Evolutionary conservation across 2,888 invertebrate genomes (phyloP).

Genomic region (Podotricha telesiphe): DNA sequence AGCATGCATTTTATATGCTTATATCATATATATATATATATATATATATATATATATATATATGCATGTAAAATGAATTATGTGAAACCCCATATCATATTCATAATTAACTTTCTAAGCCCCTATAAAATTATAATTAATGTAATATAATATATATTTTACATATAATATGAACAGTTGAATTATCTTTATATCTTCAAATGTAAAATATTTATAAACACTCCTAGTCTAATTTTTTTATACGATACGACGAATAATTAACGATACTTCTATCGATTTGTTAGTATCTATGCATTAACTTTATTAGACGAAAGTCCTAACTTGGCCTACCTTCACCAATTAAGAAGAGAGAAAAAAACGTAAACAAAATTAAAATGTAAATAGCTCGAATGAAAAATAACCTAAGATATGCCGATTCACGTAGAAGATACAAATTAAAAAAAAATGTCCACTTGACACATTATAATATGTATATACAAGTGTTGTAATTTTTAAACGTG

Average conservation of each 20-base stretch:
- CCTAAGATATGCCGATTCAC: slow-evolving; percentile 35
- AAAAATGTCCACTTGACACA: slow-evolving; percentile 41
- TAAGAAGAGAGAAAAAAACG: slow-evolving; percentile 45
- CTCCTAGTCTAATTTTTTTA: slow-evolving; percentile 44
- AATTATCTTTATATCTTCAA: slow-evolving; percentile 27
- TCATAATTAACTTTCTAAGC: slow-evolving; percentile 33
- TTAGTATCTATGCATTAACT: slow-evolving; percentile 39
- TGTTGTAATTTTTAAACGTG: background rate
- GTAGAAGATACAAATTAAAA: slow-evolving; percentile 39
- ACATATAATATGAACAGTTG: slow-evolving; percentile 49
- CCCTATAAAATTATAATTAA: slow-evolving; percentile 47
- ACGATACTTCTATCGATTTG: slow-evolving; percentile 54
- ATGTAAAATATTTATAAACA: slow-evolving; percentile 43
- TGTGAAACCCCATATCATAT: slow-evolving; percentile 42
- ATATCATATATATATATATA: slow-evolving; percentile 40
- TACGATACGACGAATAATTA: slow-evolving; percentile 50
- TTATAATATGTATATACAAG: slow-evolving; percentile 35
- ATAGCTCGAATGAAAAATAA: slow-evolving; percentile 37
- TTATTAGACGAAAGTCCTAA: slow-evolving; percentile 40
- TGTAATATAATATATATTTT: slow-evolving; percentile 55
- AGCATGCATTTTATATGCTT: slow-evolving; percentile 70
- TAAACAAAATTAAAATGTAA: slow-evolving; percentile 36
- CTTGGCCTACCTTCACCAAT: slow-evolving; percentile 68
- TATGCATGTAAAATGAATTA: slow-evolving; percentile 56
- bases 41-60: slow-evolving; percentile 45